Evolutionary conservation across 2,888 invertebrate genomes (phyloP).

Genomic region (Mesoligia furuncula): DNA sequence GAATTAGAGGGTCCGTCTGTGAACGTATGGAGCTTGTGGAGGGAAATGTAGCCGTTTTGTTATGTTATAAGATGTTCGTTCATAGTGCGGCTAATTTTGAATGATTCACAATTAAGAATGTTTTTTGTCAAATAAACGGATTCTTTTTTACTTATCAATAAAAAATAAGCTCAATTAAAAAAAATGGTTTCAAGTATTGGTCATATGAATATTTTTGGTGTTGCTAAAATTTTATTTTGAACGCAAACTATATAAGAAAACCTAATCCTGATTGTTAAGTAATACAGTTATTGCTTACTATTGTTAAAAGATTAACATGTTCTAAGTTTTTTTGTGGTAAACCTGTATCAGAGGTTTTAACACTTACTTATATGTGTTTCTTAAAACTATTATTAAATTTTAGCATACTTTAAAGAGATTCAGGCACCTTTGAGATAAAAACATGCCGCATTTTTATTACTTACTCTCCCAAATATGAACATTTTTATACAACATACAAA

Average conservation of each 20-base stretch:
- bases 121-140: background rate
- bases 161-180: background rate
- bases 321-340: background rate
- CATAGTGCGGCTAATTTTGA: background rate
- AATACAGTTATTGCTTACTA: no score
- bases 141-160: background rate
- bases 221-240: background rate
- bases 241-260: background rate
- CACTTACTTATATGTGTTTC: background rate
- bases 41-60: slow-evolving; percentile 31
- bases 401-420: background rate
- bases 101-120: background rate
- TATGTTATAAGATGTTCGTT: slow-evolving; percentile 9
- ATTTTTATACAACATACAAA: background rate
- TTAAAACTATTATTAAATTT: no score
- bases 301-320: no score
- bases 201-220: background rate
- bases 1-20: slow-evolving; percentile 58
- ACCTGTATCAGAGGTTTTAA: background rate
- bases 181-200: no score
- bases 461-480: background rate
- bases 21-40: slow-evolving; percentile 20
- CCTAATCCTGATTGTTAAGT: no score
- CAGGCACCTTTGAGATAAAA: background rate
- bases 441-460: background rate